Conservation (phyloP, 1,140 invertebrate species). For the Rhyzopertha dominica region DNA sequence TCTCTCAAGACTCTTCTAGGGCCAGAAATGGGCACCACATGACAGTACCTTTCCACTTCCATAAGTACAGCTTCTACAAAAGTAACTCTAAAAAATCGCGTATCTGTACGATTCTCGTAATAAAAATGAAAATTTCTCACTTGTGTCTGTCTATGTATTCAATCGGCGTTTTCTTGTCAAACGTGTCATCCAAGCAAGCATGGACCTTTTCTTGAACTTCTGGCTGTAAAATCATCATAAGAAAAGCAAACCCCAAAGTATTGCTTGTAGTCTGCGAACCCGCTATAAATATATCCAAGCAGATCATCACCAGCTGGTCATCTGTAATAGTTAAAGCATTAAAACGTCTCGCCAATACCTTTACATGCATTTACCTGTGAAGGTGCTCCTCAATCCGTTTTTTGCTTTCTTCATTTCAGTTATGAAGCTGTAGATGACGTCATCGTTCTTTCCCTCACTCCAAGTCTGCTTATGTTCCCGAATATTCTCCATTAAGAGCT, state of each 20-base stretch:
- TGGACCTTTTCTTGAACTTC: conserved; percentile 74
- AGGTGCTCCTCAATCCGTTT: conserved; percentile 22
- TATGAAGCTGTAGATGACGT: conserved; percentile 75
- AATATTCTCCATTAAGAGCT: conserved; percentile 56
- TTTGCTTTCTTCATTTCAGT: conserved; percentile 55
- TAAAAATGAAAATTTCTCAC: conserved; percentile 5
- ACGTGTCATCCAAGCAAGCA: conserved; percentile 71
- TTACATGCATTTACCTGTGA: conserved; percentile 18
- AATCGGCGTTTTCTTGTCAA: conserved; percentile 53
- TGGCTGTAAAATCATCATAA: conserved; percentile 71
- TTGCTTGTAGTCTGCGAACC: conserved; percentile 79
- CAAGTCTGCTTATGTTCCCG: conserved; percentile 55
- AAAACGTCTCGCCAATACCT: neutral
- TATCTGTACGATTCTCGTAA: conserved; percentile 1
- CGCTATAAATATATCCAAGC: conserved; percentile 77
- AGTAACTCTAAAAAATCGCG: conserved; percentile 49
- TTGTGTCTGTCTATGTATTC: conserved; percentile 11
- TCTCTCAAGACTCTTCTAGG: conserved; percentile 56
- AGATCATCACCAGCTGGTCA: conserved; percentile 66
- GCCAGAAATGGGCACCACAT: conserved; percentile 56
- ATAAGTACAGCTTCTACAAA: conserved; percentile 58
- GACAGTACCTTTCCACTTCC: conserved; percentile 51
- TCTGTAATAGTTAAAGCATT: conserved; percentile 51
- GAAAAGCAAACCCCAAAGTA: conserved; percentile 69
- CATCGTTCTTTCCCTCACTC: conserved; percentile 49